Percentiles rank a stretch among this genome's conserved stretches.
phyloP scores from a whole-genome alignment of 2,888 invertebrate genomes.

The Notocelia uddmanniana region DNA sequence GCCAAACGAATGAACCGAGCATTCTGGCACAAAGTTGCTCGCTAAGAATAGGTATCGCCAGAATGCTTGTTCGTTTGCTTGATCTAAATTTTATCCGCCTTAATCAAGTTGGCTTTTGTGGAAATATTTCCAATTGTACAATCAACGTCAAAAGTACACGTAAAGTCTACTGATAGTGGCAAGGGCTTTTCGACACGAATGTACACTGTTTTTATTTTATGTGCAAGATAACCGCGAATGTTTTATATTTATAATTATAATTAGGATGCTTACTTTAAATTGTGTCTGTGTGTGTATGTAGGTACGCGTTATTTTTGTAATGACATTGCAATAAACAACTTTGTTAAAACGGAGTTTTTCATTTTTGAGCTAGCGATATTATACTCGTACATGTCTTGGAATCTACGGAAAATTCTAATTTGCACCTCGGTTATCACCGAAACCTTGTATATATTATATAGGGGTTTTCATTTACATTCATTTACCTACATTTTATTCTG shows the following conservation, averaged over 20 bases:
- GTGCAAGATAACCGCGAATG: slow-evolving; percentile 34
- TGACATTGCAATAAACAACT: slow-evolving; percentile 44
- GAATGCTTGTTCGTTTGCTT: neutral
- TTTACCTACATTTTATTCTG: no score
- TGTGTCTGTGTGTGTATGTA: slow-evolving; percentile 37
- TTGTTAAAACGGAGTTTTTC: slow-evolving; percentile 34
- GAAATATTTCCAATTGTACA: slow-evolving; percentile 22
- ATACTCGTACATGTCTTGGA: neutral
- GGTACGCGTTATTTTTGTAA: slow-evolving; percentile 45
- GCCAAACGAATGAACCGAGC: neutral
- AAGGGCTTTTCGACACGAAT: slow-evolving; percentile 37
- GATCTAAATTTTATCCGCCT: neutral
- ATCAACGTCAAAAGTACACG: slow-evolving; percentile 17
- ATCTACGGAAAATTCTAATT: neutral
- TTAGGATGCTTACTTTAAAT: slow-evolving; percentile 36
- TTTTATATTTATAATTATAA: slow-evolving; percentile 31
- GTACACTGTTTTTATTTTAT: slow-evolving; percentile 43
- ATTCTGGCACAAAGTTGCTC: neutral
- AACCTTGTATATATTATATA: neutral
- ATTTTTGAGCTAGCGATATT: slow-evolving; percentile 18
- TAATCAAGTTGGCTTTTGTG: slow-evolving; percentile 17
- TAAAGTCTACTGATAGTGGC: slow-evolving; percentile 6
- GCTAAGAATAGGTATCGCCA: neutral
- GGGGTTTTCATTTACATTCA: no score
- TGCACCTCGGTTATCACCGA: neutral